Evolutionary conservation across 2,797 vertebrate species (phyloP).

Genomic region (Anas capensis): DNA sequence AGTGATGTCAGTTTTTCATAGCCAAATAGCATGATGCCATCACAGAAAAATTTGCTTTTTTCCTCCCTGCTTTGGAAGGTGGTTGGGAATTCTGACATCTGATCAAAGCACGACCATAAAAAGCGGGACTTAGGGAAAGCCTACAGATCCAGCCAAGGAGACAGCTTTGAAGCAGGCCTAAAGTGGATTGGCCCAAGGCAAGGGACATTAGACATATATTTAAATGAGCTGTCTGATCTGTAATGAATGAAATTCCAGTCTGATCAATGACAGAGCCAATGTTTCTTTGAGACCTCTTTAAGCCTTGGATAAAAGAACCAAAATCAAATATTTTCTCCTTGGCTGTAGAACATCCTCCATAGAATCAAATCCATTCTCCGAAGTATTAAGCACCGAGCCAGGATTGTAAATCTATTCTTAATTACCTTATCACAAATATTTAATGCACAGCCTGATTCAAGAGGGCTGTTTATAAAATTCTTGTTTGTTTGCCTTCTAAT

Average conservation of each 20-base stretch:
- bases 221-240: slow-evolving; percentile 49
- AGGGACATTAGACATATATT: slow-evolving; percentile 38
- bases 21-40: background rate
- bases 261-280: slow-evolving; percentile 38
- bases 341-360: slow-evolving; percentile 50
- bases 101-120: slow-evolving; percentile 31
- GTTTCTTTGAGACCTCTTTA: slow-evolving; percentile 46
- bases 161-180: slow-evolving; percentile 48
- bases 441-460: slow-evolving; percentile 74
- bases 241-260: slow-evolving; percentile 58
- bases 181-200: slow-evolving; percentile 43
- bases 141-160: background rate
- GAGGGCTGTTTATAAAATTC: slow-evolving; percentile 74
- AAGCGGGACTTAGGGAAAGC: slow-evolving; percentile 9
- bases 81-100: background rate
- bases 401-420: slow-evolving; percentile 74
- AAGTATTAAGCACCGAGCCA: slow-evolving; percentile 60
- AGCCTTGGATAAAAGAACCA: slow-evolving; percentile 32
- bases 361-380: slow-evolving; percentile 53
- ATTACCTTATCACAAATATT: slow-evolving; percentile 78
- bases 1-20: background rate
- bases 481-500: slow-evolving; percentile 76
- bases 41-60: background rate
- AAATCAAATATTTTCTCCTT: slow-evolving; percentile 54
- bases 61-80: background rate